phyloP scores from a whole-genome alignment of 2,113 vertebrate species.

The Syngnathus typhle region DNA sequence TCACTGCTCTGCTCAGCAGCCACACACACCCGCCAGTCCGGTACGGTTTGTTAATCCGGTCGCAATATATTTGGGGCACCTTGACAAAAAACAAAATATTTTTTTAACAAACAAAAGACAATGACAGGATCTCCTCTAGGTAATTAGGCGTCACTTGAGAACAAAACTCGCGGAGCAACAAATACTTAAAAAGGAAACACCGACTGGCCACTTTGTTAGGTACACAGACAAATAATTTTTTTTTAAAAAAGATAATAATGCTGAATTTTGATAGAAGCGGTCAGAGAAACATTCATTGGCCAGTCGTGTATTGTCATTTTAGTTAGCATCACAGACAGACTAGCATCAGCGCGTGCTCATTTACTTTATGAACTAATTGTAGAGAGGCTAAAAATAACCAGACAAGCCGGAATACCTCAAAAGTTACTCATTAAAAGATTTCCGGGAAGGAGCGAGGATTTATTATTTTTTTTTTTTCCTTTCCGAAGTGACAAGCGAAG shows the following conservation, averaged over 20 bases:
- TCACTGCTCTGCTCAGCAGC: too few species aligned
- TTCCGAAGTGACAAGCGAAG: constrained; percentile 16
- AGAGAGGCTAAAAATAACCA: constrained; percentile 16
- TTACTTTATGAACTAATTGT: neutral
- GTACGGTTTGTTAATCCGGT: too few species aligned
- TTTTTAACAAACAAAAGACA: neutral
- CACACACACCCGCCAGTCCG: too few species aligned
- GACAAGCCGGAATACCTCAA: neutral
- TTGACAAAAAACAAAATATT: too few species aligned
- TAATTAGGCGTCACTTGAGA: constrained; percentile 39
- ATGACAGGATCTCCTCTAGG: neutral
- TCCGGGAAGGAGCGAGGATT: neutral
- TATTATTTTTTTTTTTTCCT: constrained; percentile 4
- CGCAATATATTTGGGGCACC: too few species aligned
- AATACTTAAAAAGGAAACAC: constrained; percentile 47
- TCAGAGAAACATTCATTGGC: neutral
- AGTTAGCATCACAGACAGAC: neutral
- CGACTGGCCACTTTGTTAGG: neutral
- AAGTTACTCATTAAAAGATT: neutral
- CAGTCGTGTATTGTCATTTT: neutral
- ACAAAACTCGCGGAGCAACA: constrained; percentile 50
- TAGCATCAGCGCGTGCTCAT: neutral
- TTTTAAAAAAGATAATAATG: neutral
- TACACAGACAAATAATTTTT: neutral
- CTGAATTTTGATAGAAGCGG: neutral